phyloP scores from a whole-genome alignment of 2,888 invertebrate genomes.

The Balanococcus diminutus region DNA sequence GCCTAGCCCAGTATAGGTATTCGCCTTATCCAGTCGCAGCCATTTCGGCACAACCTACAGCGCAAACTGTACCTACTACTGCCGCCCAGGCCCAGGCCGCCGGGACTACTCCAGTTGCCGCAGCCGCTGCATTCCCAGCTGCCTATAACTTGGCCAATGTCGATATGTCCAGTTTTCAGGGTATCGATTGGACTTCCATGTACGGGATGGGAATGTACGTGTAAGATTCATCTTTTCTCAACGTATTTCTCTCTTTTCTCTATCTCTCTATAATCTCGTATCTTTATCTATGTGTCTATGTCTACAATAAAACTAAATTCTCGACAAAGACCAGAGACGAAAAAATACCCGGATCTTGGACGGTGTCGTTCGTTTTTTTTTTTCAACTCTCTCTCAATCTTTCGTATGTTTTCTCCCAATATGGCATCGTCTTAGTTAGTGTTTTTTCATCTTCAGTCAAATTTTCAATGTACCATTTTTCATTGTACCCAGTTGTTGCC shows the following conservation, averaged over 20 bases:
- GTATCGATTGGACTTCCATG: slow-evolving; percentile 89
- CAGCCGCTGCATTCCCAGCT: slow-evolving; percentile 70
- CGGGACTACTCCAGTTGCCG: slow-evolving; percentile 63
- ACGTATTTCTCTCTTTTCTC: neutral
- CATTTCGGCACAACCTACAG: slow-evolving; percentile 65
- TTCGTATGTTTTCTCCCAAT: neutral
- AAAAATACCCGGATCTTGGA: neutral
- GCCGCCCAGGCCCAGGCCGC: slow-evolving; percentile 66
- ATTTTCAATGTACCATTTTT: slow-evolving; percentile 40
- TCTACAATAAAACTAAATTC: too few species aligned
- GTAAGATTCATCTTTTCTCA: neutral
- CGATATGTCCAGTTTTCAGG: slow-evolving; percentile 91
- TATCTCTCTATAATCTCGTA: neutral
- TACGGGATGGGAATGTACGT: slow-evolving; percentile 94
- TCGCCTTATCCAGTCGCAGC: slow-evolving; percentile 68
- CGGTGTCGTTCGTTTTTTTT: too few species aligned
- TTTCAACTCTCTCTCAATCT: slow-evolving; percentile 6
- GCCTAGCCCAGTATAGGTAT: slow-evolving; percentile 68
- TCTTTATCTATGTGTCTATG: neutral
- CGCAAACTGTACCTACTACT: slow-evolving; percentile 64
- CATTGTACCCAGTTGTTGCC: slow-evolving; percentile 43
- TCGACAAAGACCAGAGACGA: slow-evolving; percentile 11
- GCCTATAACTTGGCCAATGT: slow-evolving; percentile 85
- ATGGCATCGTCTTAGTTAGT: neutral
- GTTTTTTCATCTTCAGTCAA: slow-evolving; percentile 28